phyloP scores from a whole-genome alignment of 2,113 vertebrate genomes.

The Crotalus horridus region DNA sequence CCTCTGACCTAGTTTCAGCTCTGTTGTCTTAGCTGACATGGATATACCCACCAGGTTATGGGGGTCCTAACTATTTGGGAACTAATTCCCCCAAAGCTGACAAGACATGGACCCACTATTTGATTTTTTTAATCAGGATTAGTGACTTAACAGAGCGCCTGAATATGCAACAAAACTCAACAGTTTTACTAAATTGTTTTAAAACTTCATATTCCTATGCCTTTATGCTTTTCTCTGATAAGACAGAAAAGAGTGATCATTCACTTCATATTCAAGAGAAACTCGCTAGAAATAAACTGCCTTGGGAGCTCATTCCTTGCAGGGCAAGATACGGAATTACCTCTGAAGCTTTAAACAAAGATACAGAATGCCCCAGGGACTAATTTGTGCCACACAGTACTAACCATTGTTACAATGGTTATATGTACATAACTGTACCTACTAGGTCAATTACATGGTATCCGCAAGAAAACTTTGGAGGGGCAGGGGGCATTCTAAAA shows the following conservation, averaged over 20 bases:
- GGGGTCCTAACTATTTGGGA: neutral
- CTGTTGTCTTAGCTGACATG: neutral
- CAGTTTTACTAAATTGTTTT: neutral
- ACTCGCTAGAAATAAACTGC: constrained; percentile 46
- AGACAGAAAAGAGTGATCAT: constrained; percentile 9
- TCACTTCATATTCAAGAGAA: neutral
- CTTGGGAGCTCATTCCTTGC: constrained; percentile 22
- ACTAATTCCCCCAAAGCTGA: neutral
- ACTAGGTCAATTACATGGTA: neutral
- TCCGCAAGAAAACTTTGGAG: neutral
- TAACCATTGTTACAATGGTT: neutral
- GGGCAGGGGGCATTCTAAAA: neutral
- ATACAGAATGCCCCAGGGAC: neutral
- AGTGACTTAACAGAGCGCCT: neutral
- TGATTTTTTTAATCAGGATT: neutral
- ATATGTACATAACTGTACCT: neutral
- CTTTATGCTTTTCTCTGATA: constrained; percentile 13
- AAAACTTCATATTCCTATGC: neutral
- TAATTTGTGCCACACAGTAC: constrained; percentile 16
- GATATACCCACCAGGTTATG: neutral
- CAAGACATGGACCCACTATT: neutral
- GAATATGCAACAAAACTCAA: neutral
- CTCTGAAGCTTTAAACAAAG: constrained; percentile 25
- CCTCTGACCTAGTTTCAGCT: neutral
- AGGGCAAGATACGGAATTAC: constrained; percentile 27